These are phyloP conservation scores for Acrobasis repandana DNA, from an alignment of 2,888 invertebrate species.

Conservation along the genomic window DNA sequence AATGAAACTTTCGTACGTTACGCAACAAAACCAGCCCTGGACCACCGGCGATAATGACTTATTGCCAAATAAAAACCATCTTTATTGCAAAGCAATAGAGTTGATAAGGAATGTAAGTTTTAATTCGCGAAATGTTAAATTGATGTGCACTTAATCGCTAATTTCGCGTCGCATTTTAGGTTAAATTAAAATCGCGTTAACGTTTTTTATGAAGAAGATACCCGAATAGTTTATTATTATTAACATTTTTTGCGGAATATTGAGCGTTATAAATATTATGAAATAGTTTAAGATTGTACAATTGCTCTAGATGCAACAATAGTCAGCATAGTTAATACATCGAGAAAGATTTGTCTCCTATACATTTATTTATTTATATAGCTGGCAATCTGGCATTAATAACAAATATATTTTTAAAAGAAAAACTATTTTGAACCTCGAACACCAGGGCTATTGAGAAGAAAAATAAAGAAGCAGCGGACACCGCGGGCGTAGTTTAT, in stretches of 20 bases:
- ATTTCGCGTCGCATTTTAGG: conserved; percentile 46
- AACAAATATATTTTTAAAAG: background rate
- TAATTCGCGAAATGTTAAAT: conserved; percentile 51
- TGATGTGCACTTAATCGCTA: conserved; percentile 63
- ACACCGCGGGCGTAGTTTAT: conserved; percentile 55
- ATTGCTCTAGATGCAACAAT: too few relatives aligned
- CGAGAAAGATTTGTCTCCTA: too few relatives aligned
- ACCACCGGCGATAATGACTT: conserved; percentile 46
- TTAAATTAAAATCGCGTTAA: conserved; percentile 66
- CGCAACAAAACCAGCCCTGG: conserved; percentile 40
- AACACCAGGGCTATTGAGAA: conserved; percentile 53
- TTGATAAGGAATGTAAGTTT: conserved; percentile 29
- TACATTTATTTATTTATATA: too few relatives aligned
- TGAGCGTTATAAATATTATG: background rate
- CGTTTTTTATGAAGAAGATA: conserved; percentile 31
- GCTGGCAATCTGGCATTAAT: background rate
- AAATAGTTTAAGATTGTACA: too few relatives aligned
- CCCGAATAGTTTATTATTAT: conserved; percentile 5
- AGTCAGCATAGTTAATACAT: too few relatives aligned
- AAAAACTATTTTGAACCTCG: conserved; percentile 29
- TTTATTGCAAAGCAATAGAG: conserved; percentile 25
- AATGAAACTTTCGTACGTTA: conserved; percentile 46
- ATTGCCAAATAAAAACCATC: conserved; percentile 28
- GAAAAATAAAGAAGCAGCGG: conserved; percentile 56
- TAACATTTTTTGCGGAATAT: background rate